Base-by-base conservation (phyloP, 30 jellyfish, hydroid and myxozoan genomes). In the Hydractinia symbiolongicarpus region DNA sequence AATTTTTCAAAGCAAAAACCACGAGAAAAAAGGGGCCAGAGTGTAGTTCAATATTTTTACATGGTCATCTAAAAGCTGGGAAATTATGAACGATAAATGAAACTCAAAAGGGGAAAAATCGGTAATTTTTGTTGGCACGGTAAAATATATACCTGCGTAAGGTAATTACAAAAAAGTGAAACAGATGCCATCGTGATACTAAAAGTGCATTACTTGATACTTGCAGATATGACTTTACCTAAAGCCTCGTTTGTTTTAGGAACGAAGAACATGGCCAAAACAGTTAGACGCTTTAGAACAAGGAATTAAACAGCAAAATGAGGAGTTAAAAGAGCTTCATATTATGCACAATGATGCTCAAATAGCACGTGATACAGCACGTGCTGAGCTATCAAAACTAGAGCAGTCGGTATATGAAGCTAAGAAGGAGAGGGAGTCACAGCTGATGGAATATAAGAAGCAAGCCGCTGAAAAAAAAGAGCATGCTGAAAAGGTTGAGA, bases 381-480 rank as follows among this genome's bases (percentile, higher is more conserved):
- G 95, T 13, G 53, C 90, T 14, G 95, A 93, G 71, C 88, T 93
- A 10, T 73, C 90, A 7, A 93, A 93, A 69, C 86, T 83, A 61
- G 98, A 93, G 40, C 98, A 93, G 52, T 72, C 96, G 83, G 85
- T 93, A 52, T 86, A 66, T 52, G 98, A 93, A 77, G 96, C 98
- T 14, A 93, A 93, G 82, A 80, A 82, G 54, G 96, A 93, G 17
- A 52, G 98, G 16, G 98, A 93, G 68, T 89, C 91, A 7, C 96
- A 84, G 82, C 83, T 93, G 30, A 92, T 76, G 54, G 95, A 93
- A 76, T 93, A 88, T 76, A 93, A 93, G 85, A 93, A 83, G 58
- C 98, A 93, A 58, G 98, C 98, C 8, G 98, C 87, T 66, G 98
- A 93, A 78, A 93, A 93, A 86, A 93, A 84, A 50, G 98, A 93